Evolutionary conservation across 2,888 invertebrate genomes (phyloP).

Genomic region (Rhamnusium bicolor): DNA sequence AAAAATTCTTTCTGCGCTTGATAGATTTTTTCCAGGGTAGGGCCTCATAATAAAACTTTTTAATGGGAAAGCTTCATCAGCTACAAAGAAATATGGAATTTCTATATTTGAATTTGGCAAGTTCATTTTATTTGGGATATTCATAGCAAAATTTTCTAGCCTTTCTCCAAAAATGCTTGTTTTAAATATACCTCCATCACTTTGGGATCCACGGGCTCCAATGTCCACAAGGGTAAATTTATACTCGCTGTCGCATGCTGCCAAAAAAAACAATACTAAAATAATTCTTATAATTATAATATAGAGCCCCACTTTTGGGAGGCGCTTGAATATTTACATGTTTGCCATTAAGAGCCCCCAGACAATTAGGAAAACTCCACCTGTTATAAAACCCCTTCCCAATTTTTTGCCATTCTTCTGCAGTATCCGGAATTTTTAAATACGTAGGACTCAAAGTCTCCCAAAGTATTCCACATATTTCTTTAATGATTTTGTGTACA

Average conservation of each 20-base stretch:
- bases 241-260: too few relatives aligned
- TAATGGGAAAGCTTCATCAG: neutral
- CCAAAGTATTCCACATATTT: neutral
- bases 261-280: too few relatives aligned
- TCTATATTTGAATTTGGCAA: too few relatives aligned
- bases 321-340: slow-evolving; percentile 4
- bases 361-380: slow-evolving; percentile 7
- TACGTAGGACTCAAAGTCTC: neutral
- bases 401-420: slow-evolving; percentile 3
- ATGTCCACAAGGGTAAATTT: too few relatives aligned
- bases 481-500: slow-evolving; percentile 7
- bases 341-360: slow-evolving; percentile 3
- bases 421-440: neutral
- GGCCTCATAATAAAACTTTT: neutral
- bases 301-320: too few relatives aligned
- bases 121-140: too few relatives aligned
- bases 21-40: neutral
- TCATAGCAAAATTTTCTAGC: too few relatives aligned
- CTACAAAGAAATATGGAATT: neutral
- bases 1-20: neutral
- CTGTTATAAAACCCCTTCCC: neutral
- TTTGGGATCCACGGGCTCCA: too few relatives aligned
- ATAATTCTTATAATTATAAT: too few relatives aligned
- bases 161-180: too few relatives aligned
- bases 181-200: too few relatives aligned